Percentiles rank a stretch among this genome's conserved stretches.
Evolutionary conservation across 2,797 vertebrate genomes (phyloP).

Genomic region (Epinephelus coioides): DNA sequence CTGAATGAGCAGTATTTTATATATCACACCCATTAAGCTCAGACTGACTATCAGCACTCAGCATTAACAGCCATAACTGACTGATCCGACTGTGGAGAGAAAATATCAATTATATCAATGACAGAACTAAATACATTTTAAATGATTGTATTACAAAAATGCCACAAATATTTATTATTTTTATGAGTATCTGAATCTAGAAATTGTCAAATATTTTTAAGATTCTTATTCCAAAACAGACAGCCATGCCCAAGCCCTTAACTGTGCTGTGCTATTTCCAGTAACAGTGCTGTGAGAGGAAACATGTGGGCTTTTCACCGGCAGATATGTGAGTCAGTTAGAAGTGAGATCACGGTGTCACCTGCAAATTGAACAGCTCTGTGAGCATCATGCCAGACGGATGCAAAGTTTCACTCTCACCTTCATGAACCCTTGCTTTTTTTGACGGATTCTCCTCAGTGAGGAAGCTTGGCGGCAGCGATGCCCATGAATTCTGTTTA

Average conservation of each 20-base stretch:
- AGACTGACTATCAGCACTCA: too few species aligned
- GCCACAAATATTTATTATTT: neutral
- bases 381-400: conserved; percentile 40
- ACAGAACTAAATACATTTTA: neutral
- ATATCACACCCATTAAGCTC: too few species aligned
- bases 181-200: neutral
- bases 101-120: neutral
- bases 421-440: neutral
- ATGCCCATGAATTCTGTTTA: neutral
- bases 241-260: neutral
- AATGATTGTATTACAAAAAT: neutral
- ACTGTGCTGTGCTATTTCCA: conserved; percentile 30
- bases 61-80: too few species aligned
- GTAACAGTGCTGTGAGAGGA: conserved; percentile 12
- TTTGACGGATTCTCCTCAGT: conserved; percentile 10
- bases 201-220: neutral
- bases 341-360: conserved; percentile 46
- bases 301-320: conserved; percentile 1
- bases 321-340: conserved; percentile 33
- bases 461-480: conserved; percentile 3
- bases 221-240: neutral
- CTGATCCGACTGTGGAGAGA: too few species aligned
- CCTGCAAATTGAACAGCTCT: conserved; percentile 64
- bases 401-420: conserved; percentile 55
- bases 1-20: too few species aligned